Percentiles rank a stretch among this genome's conserved stretches.
Conservation (phyloP, 2,888 invertebrate species). For the Aspidapion aeneum region DNA sequence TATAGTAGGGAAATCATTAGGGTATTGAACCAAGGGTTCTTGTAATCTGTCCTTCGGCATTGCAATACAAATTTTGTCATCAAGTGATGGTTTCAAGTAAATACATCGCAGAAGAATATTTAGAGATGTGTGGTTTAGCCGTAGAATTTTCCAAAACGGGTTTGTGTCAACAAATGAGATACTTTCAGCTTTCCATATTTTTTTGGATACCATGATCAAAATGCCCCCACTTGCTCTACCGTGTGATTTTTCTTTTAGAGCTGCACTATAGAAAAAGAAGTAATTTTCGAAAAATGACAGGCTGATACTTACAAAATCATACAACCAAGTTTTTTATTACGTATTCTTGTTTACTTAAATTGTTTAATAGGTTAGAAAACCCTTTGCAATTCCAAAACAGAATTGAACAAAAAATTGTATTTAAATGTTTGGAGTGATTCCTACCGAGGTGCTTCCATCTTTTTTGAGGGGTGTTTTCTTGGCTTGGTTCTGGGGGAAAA, state of each 20-base stretch:
- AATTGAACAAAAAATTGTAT: background rate
- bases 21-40: background rate
- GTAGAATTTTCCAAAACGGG: background rate
- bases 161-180: background rate
- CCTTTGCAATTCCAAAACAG: background rate
- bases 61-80: background rate
- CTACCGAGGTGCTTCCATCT: background rate
- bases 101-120: background rate
- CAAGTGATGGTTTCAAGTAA: background rate
- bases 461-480: background rate
- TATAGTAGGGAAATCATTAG: background rate
- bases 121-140: background rate
- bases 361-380: background rate
- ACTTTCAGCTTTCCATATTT: background rate
- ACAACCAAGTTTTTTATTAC: background rate
- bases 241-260: background rate
- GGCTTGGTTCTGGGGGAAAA: too few species aligned
- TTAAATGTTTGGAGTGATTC: background rate
- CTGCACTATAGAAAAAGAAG: background rate
- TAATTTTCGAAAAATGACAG: background rate
- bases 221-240: background rate
- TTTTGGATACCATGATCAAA: background rate
- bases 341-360: background rate
- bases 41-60: background rate
- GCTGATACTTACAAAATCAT: background rate